Percentiles rank a stretch among this genome's conserved stretches.
These are phyloP conservation scores for Dromiciops gliroides DNA, from an alignment of 2,113 vertebrate species.

Conservation along the genomic window DNA sequence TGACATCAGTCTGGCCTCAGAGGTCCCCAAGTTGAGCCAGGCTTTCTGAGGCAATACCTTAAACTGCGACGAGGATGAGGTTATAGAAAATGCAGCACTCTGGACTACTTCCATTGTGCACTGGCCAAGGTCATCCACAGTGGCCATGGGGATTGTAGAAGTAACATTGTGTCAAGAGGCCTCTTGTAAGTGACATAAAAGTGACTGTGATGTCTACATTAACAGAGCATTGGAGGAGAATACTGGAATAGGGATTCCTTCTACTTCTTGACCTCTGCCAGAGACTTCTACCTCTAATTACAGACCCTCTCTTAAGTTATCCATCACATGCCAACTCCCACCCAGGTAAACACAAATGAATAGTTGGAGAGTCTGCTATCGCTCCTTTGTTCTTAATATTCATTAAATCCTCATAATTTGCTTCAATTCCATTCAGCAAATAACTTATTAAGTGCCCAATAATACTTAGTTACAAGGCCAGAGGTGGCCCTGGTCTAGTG, in stretches of 20 bases:
- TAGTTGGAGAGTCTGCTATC: not conserved
- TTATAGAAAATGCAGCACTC: not conserved
- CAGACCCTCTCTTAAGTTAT: not conserved
- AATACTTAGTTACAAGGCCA: not conserved
- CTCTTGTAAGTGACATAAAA: fast-evolving
- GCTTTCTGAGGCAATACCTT: not conserved
- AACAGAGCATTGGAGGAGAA: not conserved
- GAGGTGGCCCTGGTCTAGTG: not conserved
- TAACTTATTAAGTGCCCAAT: not conserved
- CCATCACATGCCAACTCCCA: not conserved
- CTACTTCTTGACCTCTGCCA: not conserved
- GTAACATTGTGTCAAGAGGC: not conserved
- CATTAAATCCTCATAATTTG: not conserved
- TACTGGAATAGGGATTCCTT: not conserved
- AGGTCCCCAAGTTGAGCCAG: not conserved
- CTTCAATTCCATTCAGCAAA: not conserved
- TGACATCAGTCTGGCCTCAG: not conserved
- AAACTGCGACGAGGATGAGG: not conserved
- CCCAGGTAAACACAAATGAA: not conserved
- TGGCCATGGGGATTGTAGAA: not conserved
- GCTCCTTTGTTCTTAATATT: not conserved
- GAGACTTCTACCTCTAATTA: not conserved
- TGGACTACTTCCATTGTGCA: not conserved
- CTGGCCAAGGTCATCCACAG: not conserved
- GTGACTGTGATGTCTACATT: too few relatives aligned